Evolutionary conservation across 2,888 invertebrate species (phyloP), one percentile per base, ranked within the genome.

Genomic region (Argyra leucocephala): DNA sequence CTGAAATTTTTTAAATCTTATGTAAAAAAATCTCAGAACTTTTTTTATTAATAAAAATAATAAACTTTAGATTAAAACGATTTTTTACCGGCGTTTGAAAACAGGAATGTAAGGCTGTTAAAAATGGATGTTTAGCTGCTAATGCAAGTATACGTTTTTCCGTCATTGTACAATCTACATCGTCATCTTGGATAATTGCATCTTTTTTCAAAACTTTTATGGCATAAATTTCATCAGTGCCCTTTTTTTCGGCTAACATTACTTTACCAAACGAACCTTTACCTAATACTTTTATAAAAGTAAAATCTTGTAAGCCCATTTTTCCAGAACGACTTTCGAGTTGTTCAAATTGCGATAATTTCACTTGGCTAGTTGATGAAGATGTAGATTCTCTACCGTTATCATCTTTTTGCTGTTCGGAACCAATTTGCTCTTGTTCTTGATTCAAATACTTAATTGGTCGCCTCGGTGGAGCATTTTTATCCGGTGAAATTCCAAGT

Each of bases 211-310:
- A 83, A 72, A 96, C 90, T 79, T 91, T 91, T 67, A 91, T 88
- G 15, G 91, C 91, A 77, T 89, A 91, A 71, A 92, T 83, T 83
- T 98, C 96, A 67, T 96, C 96, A 22, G 91, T 88, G 70, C 90
- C 90, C 80, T 91, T 93, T 78, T 89, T 89, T 81, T 98, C 97
- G 0, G 97, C 97, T 68, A 98, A 82, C 95, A 98, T 96, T 64
- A 98, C 97, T 85, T 97, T 99, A 67, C 98, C 98, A 81, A 99
- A 99, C 76, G 96, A 96, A 64, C 98, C 98, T 82, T 99, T 99
- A 69, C 98, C 98, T 69, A 99, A 85, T 72, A 99, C 98, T 84
- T 99, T 99, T 77, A 98, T 93, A 81, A 99, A 98, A 78, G 88
- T 87, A 82, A 98, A 99, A 83, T 98, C 96, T 65, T 88, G 86